Base-by-base conservation (phyloP, 2,113 vertebrate genomes). In the Brachypteracias leptosomus region DNA sequence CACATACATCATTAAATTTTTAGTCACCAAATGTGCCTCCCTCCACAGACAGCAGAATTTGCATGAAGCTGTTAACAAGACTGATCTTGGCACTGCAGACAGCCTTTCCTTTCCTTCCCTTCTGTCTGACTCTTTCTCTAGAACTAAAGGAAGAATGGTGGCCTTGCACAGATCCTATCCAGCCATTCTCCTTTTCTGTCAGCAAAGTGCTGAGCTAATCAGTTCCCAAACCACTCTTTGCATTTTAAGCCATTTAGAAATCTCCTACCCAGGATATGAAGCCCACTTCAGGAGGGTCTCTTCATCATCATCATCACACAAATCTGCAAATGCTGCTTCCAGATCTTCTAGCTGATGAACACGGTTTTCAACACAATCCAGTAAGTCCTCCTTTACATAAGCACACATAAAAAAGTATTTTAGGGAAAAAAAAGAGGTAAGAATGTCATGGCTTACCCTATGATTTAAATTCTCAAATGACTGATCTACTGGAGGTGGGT, bases 291-390 rank as follows among this genome's bases (percentile, higher is more conserved):
- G 91, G 2, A 99, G 47, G 1, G 98, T 98, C 95, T 98, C 98
- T 31, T 99, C 98, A 7, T 98, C 93, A 77, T 99, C 99, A 20
- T 96, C 98, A 51, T 99, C 99, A 70, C 99, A 98, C 36, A 99
- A 97, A 88, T 99, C 99, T 15, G 98, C 99, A 94, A 99, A 99
- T 2, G 98, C 97, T 36, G 98, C 98, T 97, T 99, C 99, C 81
- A 99, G 97, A 76, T 99, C 99, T 97, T 99, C 99, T 52, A 99
- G 96, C 75, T 99, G 99, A 89, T 80, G 98, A 7, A 98, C 96
- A 25, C 99, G 99, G 65, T 85, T 97, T 94, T 99, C 99, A 31
- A 99, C 99, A 94, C 99, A 99, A 93, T 99, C 98, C 42, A 97
- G 83, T 28, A 99, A 97, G 24, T 75, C 93, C 36, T 98, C 98